phyloP scores from a whole-genome alignment of 2,888 invertebrate species.

The Sussaba pulchella region DNA sequence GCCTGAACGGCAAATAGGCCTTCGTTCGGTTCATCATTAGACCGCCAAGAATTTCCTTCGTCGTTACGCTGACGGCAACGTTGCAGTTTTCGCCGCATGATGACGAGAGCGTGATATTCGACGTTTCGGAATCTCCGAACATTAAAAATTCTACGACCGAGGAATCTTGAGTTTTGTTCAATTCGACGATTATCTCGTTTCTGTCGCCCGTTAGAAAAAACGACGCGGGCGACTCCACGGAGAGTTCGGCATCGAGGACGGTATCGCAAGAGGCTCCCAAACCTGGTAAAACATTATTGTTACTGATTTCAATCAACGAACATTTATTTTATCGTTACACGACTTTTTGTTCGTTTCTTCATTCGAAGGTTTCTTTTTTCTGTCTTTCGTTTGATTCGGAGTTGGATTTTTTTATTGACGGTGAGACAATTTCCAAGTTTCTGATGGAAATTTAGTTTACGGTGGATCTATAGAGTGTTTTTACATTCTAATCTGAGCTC shows the following conservation, averaged over 20 bases:
- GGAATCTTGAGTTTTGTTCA: conserved; percentile 73
- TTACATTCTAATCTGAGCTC: no score
- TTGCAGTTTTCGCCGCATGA: conserved; percentile 78
- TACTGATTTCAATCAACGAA: background rate
- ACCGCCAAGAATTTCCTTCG: conserved; percentile 71
- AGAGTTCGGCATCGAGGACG: conserved; percentile 88
- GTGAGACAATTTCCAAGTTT: no score
- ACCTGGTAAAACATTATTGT: no score
- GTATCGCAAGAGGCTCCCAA: conserved; percentile 89
- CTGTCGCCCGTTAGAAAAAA: conserved; percentile 70
- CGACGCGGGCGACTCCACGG: conserved; percentile 85
- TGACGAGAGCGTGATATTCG: conserved; percentile 73
- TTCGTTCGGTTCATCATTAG: conserved; percentile 72
- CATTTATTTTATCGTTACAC: background rate
- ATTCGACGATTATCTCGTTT: conserved; percentile 55
- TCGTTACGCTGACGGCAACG: conserved; percentile 75
- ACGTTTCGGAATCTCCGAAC: conserved; percentile 70
- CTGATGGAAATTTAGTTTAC: no score
- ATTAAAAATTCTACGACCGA: conserved; percentile 77
- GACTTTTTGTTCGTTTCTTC: background rate
- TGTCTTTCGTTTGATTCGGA: no score
- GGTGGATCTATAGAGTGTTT: no score
- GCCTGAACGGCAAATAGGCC: conserved; percentile 73
- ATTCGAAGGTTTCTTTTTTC: no score
- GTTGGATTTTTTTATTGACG: no score